Percentiles rank a stretch among this genome's conserved stretches.
These are phyloP conservation scores for Drosophila quinaria DNA, from an alignment of 2,888 invertebrate genomes.

Conservation along the genomic window DNA sequence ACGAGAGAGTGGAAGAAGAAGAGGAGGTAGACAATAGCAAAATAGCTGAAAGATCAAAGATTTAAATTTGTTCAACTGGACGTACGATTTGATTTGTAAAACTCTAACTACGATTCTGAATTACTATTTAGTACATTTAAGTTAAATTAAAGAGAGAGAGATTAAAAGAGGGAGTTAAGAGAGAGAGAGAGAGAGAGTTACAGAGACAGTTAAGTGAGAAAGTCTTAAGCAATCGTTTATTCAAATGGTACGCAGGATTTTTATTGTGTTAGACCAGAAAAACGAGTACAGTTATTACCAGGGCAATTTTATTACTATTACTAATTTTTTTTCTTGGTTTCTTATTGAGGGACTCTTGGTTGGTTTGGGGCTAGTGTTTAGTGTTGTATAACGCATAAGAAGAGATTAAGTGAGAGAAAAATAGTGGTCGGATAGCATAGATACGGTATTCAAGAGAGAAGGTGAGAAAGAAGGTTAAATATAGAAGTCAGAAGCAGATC, in stretches of 20 bases:
- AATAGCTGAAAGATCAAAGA: constrained; percentile 48
- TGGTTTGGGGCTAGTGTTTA: constrained; percentile 28
- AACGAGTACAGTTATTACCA: constrained; percentile 57
- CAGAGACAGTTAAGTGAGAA: constrained; percentile 39
- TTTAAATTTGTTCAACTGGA: constrained; percentile 39
- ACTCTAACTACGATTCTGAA: constrained; percentile 70
- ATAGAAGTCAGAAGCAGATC: neutral
- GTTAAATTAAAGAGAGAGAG: constrained; percentile 32
- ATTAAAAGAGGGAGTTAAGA: constrained; percentile 25
- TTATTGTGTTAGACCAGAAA: constrained; percentile 43
- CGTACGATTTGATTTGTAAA: constrained; percentile 48
- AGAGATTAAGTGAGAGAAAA: neutral
- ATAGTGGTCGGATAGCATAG: neutral
- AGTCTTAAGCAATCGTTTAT: constrained; percentile 53
- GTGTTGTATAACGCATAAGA: constrained; percentile 18
- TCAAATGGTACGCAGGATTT: constrained; percentile 60
- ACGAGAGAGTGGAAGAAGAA: neutral
- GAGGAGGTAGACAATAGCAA: constrained; percentile 23
- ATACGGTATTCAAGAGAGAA: neutral
- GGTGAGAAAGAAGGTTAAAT: neutral
- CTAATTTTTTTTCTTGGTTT: constrained; percentile 13
- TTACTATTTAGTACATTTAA: constrained; percentile 46
- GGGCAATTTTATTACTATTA: constrained; percentile 24
- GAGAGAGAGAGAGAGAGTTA: constrained; percentile 27
- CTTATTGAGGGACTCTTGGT: constrained; percentile 3